Percentiles rank a stretch among this genome's conserved stretches.
These are phyloP conservation scores for Accipiter virgatus DNA, from an alignment of 2,113 vertebrate species.

Conservation along the genomic window DNA sequence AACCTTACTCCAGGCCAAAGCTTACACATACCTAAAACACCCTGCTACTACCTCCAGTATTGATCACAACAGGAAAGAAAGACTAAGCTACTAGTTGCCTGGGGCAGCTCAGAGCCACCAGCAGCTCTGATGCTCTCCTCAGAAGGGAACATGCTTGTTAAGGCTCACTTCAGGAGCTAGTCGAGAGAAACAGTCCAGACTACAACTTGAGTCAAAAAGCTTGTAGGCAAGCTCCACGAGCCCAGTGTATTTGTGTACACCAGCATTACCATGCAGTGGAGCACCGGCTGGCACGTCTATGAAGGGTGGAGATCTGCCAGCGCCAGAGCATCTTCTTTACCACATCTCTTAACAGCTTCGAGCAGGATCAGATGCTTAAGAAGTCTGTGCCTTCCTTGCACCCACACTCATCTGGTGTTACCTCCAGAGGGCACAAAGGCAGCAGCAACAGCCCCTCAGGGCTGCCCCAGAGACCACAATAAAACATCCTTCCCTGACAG, in stretches of 20 bases:
- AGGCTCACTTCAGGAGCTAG: background rate
- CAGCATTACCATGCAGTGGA: background rate
- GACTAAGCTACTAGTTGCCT: background rate
- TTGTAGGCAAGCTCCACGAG: background rate
- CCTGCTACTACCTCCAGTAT: background rate
- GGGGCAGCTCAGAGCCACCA: background rate
- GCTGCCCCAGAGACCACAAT: background rate
- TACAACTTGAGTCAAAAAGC: background rate
- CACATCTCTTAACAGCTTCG: background rate
- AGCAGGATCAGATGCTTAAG: background rate
- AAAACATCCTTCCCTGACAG: background rate
- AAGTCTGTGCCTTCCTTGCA: background rate
- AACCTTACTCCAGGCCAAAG: background rate
- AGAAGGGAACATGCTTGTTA: background rate
- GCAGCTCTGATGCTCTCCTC: background rate
- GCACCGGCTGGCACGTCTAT: background rate
- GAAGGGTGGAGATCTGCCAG: background rate
- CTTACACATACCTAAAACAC: background rate
- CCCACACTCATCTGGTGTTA: rapidly evolving
- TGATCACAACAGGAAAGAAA: background rate
- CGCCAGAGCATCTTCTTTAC: background rate
- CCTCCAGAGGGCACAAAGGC: background rate
- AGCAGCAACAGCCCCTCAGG: background rate
- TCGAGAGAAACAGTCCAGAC: background rate
- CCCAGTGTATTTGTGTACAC: background rate